phyloP scores from a whole-genome alignment of 1,140 invertebrate genomes.

The Tyrophagus putrescentiae region DNA sequence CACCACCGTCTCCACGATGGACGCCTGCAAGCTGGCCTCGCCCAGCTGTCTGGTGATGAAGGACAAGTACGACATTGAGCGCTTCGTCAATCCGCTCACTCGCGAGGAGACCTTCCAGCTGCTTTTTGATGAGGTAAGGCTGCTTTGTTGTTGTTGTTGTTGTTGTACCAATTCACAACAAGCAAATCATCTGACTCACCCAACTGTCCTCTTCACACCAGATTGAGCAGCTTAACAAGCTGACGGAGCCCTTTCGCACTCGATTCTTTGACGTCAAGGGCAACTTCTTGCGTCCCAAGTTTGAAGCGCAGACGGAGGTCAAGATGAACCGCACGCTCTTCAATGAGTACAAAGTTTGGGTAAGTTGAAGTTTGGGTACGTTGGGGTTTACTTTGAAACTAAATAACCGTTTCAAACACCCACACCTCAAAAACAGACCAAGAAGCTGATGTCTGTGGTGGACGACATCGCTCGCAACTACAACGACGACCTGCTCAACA shows the following conservation, averaged over 20 bases:
- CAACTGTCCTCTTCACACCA: too few species aligned
- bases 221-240: constrained; percentile 5
- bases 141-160: too few species aligned
- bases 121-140: constrained; percentile 4
- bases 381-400: background rate
- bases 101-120: constrained; percentile 6
- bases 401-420: background rate
- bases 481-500: constrained; percentile 5
- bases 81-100: constrained; percentile 7
- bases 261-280: background rate
- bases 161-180: too few species aligned
- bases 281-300: background rate
- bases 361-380: too few species aligned
- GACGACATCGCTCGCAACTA: constrained; percentile 4
- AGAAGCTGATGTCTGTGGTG: background rate
- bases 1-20: background rate
- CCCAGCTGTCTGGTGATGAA: background rate
- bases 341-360: constrained; percentile 4
- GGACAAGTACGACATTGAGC: constrained; percentile 7
- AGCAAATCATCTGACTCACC: too few species aligned
- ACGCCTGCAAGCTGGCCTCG: background rate
- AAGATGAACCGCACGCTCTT: background rate
- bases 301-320: background rate
- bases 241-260: background rate
- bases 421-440: too few species aligned